These are phyloP conservation scores for Anguilla anguilla DNA, from an alignment of 2,797 vertebrate genomes.

Conservation along the genomic window DNA sequence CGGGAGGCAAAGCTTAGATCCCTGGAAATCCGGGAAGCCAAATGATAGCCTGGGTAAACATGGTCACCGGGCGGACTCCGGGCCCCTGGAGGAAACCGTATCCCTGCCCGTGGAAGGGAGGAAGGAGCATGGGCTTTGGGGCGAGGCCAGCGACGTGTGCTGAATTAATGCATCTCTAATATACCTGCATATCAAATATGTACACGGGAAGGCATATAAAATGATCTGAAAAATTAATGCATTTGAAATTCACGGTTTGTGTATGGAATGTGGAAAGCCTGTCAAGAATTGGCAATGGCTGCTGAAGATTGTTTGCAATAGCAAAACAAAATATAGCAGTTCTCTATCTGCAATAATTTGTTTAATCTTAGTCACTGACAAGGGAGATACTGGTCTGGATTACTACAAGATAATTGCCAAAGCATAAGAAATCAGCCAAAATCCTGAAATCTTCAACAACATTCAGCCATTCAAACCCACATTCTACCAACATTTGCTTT, in stretches of 20 bases:
- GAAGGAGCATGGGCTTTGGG: not conserved
- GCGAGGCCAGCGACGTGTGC: not conserved
- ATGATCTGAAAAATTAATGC: not conserved
- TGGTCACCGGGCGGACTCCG: not conserved
- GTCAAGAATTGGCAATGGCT: not conserved
- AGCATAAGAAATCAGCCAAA: not conserved
- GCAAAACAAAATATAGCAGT: not conserved
- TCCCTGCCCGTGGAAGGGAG: not conserved
- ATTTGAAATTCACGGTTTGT: not conserved
- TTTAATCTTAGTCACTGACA: not conserved
- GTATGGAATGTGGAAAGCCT: not conserved
- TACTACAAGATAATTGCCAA: not conserved
- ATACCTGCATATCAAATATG: constrained; percentile 4
- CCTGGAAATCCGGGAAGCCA: not conserved
- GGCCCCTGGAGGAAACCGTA: not conserved
- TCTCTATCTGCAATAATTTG: not conserved
- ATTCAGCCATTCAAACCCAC: not conserved
- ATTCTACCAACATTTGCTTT: no score
- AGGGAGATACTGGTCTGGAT: not conserved
- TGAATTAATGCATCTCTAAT: not conserved
- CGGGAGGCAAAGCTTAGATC: not conserved
- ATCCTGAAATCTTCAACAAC: not conserved
- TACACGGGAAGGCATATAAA: not conserved
- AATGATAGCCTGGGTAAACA: not conserved
- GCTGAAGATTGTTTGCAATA: not conserved